Evolutionary conservation across 2,797 vertebrate species (phyloP), one percentile per base, ranked within the genome.

Genomic region (Buphagus erythrorhynchus): DNA sequence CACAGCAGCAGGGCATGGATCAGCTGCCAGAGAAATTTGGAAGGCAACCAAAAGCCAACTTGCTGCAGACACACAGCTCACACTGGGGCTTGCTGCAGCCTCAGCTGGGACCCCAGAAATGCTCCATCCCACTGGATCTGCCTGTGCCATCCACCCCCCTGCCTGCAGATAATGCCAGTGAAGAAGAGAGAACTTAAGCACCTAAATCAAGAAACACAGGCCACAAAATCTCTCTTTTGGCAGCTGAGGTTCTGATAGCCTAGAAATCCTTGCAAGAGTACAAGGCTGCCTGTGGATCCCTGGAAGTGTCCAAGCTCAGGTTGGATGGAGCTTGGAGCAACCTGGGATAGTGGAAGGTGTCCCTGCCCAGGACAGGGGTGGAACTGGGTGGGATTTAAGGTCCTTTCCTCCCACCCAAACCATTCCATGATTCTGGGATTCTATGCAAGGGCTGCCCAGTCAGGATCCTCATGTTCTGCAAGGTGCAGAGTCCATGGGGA

Each of bases 131-230:
- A 0, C 40, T 21, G 9, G 48, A 28, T 57, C n/a, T 33, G 29
- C 57, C 24, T 75, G 31, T 74, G 26, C 11, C 3, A 28, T 28
- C 54, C 26, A 29, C 10, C 24, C 20, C 35, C 31, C 40, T 38
- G 9, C 25, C 54, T 29, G 0, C 0, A 1, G 20, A 13, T 6
- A 40, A 40, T 13, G 3, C 13, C 33, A 25, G 35, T 5, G 8
- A 54, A 26, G 13, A 26, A 54, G 35, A 31, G 42, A 79, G 24
- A 57, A 33, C 6, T 73, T 9, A 11, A 28, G 38, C 15, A 38
- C 51, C 43, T 72, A 19, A 35, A 46, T 22, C 59, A 74, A 49
- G 35, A 49, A 86, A 21, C 10, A 46, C 4, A 26, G 38, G 45
- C 4, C 17, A 38, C 24, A 35, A 15, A 66, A 49, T 4, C n/a